Percentiles rank a stretch among this genome's conserved stretches.
Evolutionary conservation across 2,797 vertebrate genomes (phyloP).

Genomic region (Nasua narica): DNA sequence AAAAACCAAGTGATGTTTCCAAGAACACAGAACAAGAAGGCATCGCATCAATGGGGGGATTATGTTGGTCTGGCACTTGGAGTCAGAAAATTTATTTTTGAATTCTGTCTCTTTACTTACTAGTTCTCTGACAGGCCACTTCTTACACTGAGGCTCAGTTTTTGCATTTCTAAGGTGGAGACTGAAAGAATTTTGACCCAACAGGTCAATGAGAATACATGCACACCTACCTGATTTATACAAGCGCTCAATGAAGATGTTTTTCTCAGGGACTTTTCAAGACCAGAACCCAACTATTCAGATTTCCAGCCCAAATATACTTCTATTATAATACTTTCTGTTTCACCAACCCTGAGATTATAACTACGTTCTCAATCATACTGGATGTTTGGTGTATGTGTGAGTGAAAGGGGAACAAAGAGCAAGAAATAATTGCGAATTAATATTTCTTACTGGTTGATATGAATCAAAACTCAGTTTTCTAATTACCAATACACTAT

Average conservation of each 20-base stretch:
- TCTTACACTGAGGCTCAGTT: neutral
- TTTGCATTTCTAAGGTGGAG: neutral
- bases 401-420: neutral
- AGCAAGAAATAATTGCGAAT: neutral
- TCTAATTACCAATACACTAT: neutral
- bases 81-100: neutral
- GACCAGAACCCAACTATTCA: neutral
- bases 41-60: accelerated
- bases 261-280: neutral
- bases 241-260: neutral
- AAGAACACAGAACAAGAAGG: neutral
- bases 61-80: neutral
- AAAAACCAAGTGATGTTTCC: neutral
- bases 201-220: neutral
- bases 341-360: neutral
- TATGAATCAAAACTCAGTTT: neutral
- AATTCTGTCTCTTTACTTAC: neutral
- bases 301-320: neutral
- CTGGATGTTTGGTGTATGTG: neutral
- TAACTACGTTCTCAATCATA: neutral
- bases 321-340: neutral
- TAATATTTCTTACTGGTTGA: neutral
- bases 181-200: neutral
- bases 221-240: neutral
- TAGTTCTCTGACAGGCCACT: neutral